Conservation (phyloP, 2,797 vertebrate species). For the Ceyx erithaca region DNA sequence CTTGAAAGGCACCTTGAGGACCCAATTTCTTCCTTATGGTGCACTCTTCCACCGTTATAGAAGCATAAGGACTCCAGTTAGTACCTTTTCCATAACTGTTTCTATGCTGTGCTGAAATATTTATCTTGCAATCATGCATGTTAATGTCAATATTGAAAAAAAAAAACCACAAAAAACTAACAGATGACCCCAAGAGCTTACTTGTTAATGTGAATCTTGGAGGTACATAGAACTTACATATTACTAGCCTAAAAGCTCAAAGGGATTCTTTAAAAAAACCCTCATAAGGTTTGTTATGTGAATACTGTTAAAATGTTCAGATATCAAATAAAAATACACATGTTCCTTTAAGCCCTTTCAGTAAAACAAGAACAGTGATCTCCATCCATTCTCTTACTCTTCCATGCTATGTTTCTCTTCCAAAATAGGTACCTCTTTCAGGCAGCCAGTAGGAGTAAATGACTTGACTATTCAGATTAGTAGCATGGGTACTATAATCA, state of each 20-base stretch:
- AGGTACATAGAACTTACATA: not conserved
- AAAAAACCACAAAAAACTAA: slow-evolving; percentile 37
- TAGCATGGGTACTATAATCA: not conserved
- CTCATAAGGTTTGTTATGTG: not conserved
- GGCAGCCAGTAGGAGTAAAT: not conserved
- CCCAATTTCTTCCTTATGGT: slow-evolving; percentile 70
- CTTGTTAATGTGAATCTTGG: not conserved
- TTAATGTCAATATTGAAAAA: slow-evolving; percentile 52
- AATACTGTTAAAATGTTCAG: slow-evolving; percentile 7
- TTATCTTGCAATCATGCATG: slow-evolving; percentile 51
- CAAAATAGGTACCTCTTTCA: slow-evolving; percentile 7
- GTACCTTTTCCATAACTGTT: slow-evolving; percentile 42
- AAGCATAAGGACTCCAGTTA: slow-evolving; percentile 45
- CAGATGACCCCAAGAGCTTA: not conserved
- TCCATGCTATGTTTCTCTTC: not conserved
- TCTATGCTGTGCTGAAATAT: slow-evolving; percentile 38
- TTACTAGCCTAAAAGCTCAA: not conserved
- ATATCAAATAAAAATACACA: slow-evolving; percentile 14
- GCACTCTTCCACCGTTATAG: slow-evolving; percentile 28
- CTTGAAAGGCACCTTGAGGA: slow-evolving; percentile 70
- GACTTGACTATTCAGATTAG: not conserved
- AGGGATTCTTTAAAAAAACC: not conserved
- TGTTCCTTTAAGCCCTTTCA: slow-evolving; percentile 39
- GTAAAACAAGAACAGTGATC: not conserved
- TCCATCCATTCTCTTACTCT: slow-evolving; percentile 20